Percentiles rank a stretch among this genome's conserved stretches.
phyloP scores from a whole-genome alignment of 2,113 vertebrate genomes.

The Nyctereutes procyonoides region DNA sequence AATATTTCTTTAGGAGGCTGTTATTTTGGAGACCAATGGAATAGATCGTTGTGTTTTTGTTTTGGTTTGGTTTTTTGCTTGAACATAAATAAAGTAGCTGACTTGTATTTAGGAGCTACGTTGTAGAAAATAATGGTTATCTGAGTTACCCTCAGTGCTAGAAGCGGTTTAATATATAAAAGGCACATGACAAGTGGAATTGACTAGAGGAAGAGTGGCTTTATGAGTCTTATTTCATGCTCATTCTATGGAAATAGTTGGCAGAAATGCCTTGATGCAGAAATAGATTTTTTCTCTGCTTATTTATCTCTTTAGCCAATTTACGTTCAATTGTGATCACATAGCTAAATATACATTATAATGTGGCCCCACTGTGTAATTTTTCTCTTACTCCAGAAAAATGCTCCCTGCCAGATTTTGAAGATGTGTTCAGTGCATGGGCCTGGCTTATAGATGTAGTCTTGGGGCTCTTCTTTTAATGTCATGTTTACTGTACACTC shows the following conservation, averaged over 20 bases:
- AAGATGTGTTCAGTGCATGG: not conserved
- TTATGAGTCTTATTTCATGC: not conserved
- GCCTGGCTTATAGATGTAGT: not conserved
- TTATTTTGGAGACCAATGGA: not conserved
- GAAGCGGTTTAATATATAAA: not conserved
- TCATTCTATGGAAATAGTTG: not conserved
- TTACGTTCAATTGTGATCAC: not conserved
- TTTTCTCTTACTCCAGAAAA: conserved; percentile 35
- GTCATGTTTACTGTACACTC: not conserved
- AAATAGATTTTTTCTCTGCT: not conserved
- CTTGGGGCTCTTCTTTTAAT: not conserved
- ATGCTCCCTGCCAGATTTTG: not conserved
- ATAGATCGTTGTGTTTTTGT: not conserved
- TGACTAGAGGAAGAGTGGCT: not conserved
- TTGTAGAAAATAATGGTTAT: conserved; percentile 16
- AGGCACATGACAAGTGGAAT: not conserved
- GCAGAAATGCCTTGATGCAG: not conserved
- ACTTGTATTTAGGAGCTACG: not conserved
- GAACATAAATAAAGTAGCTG: conserved; percentile 2
- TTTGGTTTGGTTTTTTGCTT: not conserved
- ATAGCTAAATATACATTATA: not conserved
- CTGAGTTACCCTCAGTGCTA: not conserved
- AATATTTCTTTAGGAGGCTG: conserved; percentile 1
- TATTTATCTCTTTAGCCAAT: not conserved
- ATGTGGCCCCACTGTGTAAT: not conserved